Conservation (phyloP, 2,888 invertebrate species). For the Branchipolynoe longqiensis region DNA sequence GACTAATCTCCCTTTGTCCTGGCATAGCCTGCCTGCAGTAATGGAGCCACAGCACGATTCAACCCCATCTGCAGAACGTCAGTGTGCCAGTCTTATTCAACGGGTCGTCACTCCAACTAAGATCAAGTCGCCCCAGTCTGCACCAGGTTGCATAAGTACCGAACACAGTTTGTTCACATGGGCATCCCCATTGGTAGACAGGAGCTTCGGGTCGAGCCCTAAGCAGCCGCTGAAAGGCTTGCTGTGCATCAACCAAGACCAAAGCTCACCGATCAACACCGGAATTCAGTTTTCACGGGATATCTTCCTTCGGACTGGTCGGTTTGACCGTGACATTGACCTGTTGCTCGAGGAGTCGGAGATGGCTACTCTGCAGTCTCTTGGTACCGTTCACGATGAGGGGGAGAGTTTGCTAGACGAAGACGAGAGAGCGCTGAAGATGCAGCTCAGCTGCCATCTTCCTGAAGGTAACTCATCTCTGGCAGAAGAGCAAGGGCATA, state of each 20-base stretch:
- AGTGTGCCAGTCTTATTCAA: too few species aligned
- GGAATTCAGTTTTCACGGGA: conserved; percentile 9
- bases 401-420: background rate
- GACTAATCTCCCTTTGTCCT: too few species aligned
- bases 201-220: background rate
- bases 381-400: background rate
- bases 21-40: too few species aligned
- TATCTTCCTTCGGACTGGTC: conserved; percentile 3
- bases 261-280: conserved; percentile 10
- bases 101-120: too few species aligned
- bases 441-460: background rate
- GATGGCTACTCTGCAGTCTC: background rate
- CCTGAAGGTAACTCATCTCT: background rate
- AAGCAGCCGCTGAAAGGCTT: background rate
- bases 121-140: background rate
- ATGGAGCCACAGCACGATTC: too few species aligned
- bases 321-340: conserved; percentile 27
- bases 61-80: too few species aligned
- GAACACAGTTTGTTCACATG: conserved; percentile 29
- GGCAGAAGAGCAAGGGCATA: background rate
- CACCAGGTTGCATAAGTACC: background rate
- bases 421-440: background rate
- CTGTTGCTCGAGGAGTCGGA: background rate
- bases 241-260: background rate
- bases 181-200: background rate